Percentiles rank a stretch among this genome's conserved stretches.
phyloP scores from a whole-genome alignment of 2,797 vertebrate species.

The Todus mexicanus region DNA sequence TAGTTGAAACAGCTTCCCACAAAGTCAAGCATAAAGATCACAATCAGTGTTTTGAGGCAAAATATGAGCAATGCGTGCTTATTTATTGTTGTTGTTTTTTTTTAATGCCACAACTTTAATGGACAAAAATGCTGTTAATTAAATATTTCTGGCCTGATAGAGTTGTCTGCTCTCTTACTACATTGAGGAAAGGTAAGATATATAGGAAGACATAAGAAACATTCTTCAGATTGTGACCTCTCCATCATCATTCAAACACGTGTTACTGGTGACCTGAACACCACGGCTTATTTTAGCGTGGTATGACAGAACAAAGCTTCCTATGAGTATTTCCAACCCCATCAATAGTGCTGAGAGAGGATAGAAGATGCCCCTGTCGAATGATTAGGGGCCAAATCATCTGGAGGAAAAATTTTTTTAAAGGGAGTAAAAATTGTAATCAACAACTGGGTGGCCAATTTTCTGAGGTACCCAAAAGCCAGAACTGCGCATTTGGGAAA shows the following conservation, averaged over 20 bases:
- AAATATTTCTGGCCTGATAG: not conserved
- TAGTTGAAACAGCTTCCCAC: not conserved
- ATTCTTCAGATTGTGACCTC: not conserved
- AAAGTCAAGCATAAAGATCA: conserved; percentile 13
- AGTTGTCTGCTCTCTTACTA: not conserved
- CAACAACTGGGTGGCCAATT: not conserved
- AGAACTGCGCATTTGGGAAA: not conserved
- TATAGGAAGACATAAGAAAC: not conserved
- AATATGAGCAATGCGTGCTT: not conserved
- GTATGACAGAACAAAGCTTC: not conserved
- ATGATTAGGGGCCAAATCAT: not conserved
- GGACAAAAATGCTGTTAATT: not conserved
- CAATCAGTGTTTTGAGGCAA: conserved; percentile 7
- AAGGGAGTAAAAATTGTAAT: not conserved
- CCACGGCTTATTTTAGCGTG: not conserved
- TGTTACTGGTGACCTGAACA: not conserved
- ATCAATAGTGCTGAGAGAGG: not conserved
- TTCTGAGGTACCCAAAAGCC: not conserved
- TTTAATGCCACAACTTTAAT: not conserved
- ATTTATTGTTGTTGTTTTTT: not conserved
- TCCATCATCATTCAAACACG: not conserved
- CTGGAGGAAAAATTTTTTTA: not conserved
- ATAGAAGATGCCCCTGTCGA: not conserved
- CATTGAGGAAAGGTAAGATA: not conserved
- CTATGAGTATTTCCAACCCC: not conserved